Conservation (phyloP, 2,797 vertebrate genomes). For the Sylvilagus floridanus region DNA sequence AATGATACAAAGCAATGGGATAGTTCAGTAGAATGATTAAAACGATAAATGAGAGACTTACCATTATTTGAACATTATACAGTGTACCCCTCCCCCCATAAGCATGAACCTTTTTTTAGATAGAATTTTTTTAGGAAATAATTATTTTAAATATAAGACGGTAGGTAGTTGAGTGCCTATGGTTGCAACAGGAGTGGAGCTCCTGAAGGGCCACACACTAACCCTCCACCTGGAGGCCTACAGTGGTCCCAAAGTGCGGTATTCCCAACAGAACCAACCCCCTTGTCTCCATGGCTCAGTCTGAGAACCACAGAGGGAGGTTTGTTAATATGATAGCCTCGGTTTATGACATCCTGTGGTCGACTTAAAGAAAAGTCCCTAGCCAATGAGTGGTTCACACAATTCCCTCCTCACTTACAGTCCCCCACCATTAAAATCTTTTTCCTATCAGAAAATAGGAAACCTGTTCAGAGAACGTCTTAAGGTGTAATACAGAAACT, state of each 20-base stretch:
- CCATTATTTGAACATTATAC: no score
- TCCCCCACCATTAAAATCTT: background rate
- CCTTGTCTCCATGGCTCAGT: background rate
- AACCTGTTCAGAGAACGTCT: background rate
- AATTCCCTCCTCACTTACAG: background rate
- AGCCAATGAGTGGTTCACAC: background rate
- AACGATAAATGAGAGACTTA: no score
- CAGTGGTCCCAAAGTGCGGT: background rate
- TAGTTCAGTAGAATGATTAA: background rate
- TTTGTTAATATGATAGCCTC: background rate
- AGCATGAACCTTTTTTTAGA: no score
- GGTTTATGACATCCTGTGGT: background rate
- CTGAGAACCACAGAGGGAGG: constrained; percentile 4
- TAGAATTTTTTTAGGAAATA: no score
- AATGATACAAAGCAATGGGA: background rate
- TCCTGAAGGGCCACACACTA: no score
- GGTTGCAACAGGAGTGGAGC: background rate
- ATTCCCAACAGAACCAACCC: background rate
- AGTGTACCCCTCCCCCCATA: no score
- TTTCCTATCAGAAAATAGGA: constrained; percentile 23
- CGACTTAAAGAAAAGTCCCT: background rate
- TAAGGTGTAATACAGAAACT: background rate
- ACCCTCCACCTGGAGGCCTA: background rate
- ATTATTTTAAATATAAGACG: no score
- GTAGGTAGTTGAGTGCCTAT: background rate